Conservation (phyloP, 2,888 invertebrate species). For the Yponomeuta cagnagella region DNA sequence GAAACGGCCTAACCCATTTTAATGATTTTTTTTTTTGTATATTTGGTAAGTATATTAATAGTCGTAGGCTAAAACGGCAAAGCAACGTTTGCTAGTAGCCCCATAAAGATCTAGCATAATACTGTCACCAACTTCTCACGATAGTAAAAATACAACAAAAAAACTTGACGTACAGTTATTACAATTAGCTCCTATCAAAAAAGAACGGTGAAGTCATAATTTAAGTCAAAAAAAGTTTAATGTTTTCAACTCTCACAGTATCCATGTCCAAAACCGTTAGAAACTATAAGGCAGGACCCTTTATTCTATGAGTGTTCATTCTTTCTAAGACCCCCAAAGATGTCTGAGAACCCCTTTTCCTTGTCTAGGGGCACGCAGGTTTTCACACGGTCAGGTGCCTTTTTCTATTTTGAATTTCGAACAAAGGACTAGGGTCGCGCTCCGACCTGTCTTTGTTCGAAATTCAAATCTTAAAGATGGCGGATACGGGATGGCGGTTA, state of each 20-base stretch:
- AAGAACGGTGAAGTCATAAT: slow-evolving; percentile 13
- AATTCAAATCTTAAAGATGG: slow-evolving; percentile 39
- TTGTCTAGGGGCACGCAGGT: slow-evolving; percentile 24
- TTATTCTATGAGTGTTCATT: slow-evolving; percentile 28
- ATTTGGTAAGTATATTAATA: too few relatives aligned
- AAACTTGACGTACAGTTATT: slow-evolving; percentile 3
- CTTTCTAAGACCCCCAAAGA: slow-evolving; percentile 28
- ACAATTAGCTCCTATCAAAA: slow-evolving; percentile 1
- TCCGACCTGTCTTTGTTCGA: slow-evolving; percentile 33
- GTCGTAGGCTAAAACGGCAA: too few relatives aligned
- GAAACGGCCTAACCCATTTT: too few relatives aligned
- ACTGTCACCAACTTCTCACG: slow-evolving; percentile 14
- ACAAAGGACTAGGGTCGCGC: slow-evolving; percentile 34
- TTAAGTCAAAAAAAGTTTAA: slow-evolving; percentile 13
- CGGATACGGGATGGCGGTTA: slow-evolving; percentile 30
- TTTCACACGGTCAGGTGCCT: slow-evolving; percentile 60
- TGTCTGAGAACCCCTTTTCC: slow-evolving; percentile 21
- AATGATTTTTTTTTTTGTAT: too few relatives aligned
- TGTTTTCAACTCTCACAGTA: slow-evolving; percentile 23
- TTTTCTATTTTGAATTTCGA: slow-evolving; percentile 35
- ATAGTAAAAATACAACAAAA: slow-evolving; percentile 10
- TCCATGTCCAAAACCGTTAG: slow-evolving; percentile 38
- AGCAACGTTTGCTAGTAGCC: not conserved
- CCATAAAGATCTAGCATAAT: not conserved
- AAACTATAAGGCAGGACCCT: slow-evolving; percentile 32